Evolutionary conservation across 2,888 invertebrate genomes (phyloP).

Genomic region (Microctonus aethiopoides): DNA sequence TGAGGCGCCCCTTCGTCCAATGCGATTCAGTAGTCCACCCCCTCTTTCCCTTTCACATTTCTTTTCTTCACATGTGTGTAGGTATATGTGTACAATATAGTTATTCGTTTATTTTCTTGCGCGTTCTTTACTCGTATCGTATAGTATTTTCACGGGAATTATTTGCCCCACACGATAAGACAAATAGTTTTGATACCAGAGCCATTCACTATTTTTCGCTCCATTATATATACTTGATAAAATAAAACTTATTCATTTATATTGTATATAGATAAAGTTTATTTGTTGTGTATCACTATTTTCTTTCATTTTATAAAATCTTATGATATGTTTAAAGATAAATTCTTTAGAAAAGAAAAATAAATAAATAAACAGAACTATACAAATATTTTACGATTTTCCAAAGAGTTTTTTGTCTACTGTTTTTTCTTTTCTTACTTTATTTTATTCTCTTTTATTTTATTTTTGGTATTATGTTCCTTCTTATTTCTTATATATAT

Average conservation of each 20-base stretch:
- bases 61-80: too few species aligned
- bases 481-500: background rate
- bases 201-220: slow-evolving; percentile 20
- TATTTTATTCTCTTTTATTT: background rate
- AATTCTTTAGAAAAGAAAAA: too few species aligned
- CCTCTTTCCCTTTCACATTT: background rate
- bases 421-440: too few species aligned
- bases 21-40: slow-evolving; percentile 33
- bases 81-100: background rate
- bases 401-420: background rate
- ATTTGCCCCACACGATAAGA: slow-evolving; percentile 16
- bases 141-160: slow-evolving; percentile 23
- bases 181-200: slow-evolving; percentile 23
- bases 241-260: slow-evolving; percentile 12
- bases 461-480: background rate
- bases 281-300: too few species aligned
- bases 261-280: too few species aligned
- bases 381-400: background rate
- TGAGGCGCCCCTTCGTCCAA: slow-evolving; percentile 38
- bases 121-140: too few species aligned
- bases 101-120: too few species aligned
- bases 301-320: too few species aligned
- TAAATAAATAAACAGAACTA: too few species aligned
- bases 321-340: too few species aligned
- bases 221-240: slow-evolving; percentile 15